Evolutionary conservation across 2,113 vertebrate genomes (phyloP), one percentile per base, ranked within the genome.

Genomic region (Nesoenas mayeri): DNA sequence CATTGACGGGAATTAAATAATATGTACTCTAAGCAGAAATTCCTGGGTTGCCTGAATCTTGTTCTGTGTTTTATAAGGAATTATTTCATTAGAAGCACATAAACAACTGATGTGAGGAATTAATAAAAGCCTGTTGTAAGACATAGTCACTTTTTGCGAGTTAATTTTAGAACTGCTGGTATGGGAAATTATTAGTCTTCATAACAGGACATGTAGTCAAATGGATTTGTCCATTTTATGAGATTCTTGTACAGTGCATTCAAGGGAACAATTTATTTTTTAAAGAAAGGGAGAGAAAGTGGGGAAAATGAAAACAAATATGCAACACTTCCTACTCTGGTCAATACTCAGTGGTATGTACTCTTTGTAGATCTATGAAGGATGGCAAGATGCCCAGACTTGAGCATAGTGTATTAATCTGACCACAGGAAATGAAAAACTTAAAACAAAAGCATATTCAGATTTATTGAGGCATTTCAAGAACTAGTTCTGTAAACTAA

Each of bases 391-490:
- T 58, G 16, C 47, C 24, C 14, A 51, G 47, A 42, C 54, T 38
- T 54, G 9, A 85, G 29, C 44, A 15, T 31, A 36, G 26, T n/a
- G 10, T 51, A 34, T 60, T 83, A 56, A 51, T 83, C 17, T 91
- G 42, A 60, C 29, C 8, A 15, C 22, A 94, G 32, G 15, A 85
- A 93, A 61, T 56, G 0, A 78, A 90, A 89, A 83, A 26, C 29
- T 67, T 89, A 60, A 67, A 83, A 31, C 42, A 70, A 79, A 91
- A 65, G 84, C 71, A 42, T 5, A 24, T 77, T 85, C 11, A 93
- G 60, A 72, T 92, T 90, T 93, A 90, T 93, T 96, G 71, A 66
- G 42, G 18, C 60, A 62, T 88, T 84, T 92, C 62, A 80, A 51
- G 47, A 86, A 60, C 14, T 48, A 51, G 15, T 60, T 79, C 28